Evolutionary conservation across 2,888 invertebrate genomes (phyloP).

Genomic region (Spodoptera picta): DNA sequence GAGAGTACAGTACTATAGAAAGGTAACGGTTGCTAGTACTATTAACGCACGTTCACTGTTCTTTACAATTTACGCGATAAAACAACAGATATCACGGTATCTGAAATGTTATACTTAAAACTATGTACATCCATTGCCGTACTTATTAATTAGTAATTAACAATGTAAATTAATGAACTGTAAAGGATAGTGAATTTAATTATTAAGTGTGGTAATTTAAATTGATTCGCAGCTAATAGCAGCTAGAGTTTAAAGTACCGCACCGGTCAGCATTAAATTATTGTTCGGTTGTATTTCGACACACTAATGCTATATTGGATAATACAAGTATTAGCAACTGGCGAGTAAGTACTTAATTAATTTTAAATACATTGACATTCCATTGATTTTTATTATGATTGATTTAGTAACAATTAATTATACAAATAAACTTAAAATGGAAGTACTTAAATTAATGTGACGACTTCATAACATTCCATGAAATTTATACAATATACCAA

Average conservation of each 20-base stretch:
- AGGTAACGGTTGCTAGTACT: constrained; percentile 42
- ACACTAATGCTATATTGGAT: constrained; percentile 61
- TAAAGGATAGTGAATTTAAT: constrained; percentile 46
- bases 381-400: constrained; percentile 58
- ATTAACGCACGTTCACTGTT: constrained; percentile 34
- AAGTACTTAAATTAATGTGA: constrained; percentile 29
- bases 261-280: constrained; percentile 31
- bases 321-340: constrained; percentile 44
- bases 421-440: constrained; percentile 17
- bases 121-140: constrained; percentile 14
- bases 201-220: constrained; percentile 34
- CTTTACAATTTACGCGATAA: constrained; percentile 43
- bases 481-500: constrained; percentile 31
- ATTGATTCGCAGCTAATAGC: constrained; percentile 18
- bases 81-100: neutral
- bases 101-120: constrained; percentile 3
- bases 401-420: constrained; percentile 35
- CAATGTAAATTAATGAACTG: constrained; percentile 29
- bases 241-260: constrained; percentile 31
- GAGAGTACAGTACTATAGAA: constrained; percentile 37
- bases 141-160: constrained; percentile 17
- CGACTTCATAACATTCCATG: constrained; percentile 42
- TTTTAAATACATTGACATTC: constrained; percentile 64
- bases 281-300: constrained; percentile 62
- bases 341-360: constrained; percentile 63